phyloP scores from a whole-genome alignment of 2,888 invertebrate genomes.

The Spisula subtruncata region DNA sequence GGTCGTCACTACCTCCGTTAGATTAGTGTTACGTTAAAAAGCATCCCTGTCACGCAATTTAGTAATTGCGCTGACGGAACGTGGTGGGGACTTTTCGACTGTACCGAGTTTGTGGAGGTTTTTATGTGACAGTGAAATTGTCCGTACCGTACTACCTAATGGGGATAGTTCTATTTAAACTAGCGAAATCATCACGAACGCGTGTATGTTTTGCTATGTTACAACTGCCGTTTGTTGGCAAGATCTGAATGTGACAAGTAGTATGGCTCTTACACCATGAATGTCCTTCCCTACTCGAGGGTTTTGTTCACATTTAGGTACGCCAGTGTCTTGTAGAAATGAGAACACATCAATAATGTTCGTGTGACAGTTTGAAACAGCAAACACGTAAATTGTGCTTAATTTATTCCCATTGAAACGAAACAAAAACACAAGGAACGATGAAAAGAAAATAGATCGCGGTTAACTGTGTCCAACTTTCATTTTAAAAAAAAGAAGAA shows the following conservation, averaged over 20 bases:
- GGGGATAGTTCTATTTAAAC: background rate
- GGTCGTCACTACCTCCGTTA: slow-evolving; percentile 44
- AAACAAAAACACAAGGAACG: background rate
- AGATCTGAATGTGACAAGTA: background rate
- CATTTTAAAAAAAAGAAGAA: too few species aligned
- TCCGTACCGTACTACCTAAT: background rate
- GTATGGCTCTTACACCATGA: background rate
- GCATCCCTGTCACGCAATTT: slow-evolving; percentile 23
- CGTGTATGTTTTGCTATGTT: background rate
- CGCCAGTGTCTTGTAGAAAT: background rate
- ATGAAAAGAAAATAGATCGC: background rate
- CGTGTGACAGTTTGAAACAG: background rate
- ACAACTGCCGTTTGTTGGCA: background rate
- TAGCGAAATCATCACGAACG: background rate
- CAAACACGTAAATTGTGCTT: background rate
- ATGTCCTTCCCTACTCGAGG: background rate
- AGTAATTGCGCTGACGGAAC: slow-evolving; percentile 28
- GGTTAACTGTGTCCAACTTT: too few species aligned
- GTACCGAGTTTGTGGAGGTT: background rate
- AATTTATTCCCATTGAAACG: background rate
- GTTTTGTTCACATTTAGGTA: background rate
- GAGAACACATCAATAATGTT: background rate
- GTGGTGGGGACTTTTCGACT: slow-evolving; percentile 1
- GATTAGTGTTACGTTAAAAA: slow-evolving; percentile 43
- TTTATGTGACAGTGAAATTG: slow-evolving; percentile 17